phyloP scores from a whole-genome alignment of 2,797 vertebrate genomes.

The Lepilemur septentrionalis region DNA sequence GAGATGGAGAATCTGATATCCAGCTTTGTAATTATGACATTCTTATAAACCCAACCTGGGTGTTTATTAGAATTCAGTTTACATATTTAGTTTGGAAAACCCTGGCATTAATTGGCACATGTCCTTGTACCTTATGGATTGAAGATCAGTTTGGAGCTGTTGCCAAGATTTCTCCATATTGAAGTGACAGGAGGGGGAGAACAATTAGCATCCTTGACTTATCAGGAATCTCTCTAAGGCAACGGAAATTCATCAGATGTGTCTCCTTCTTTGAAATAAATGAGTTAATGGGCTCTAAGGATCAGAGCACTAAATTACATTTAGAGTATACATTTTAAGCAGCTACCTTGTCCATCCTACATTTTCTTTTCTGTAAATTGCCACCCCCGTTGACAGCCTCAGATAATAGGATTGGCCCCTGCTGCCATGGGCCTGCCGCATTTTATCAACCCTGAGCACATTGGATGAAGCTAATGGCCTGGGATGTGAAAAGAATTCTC shows the following conservation, averaged over 20 bases:
- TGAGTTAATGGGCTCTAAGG: background rate
- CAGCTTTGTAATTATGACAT: background rate
- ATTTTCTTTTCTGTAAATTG: background rate
- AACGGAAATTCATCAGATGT: background rate
- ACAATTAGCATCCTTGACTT: background rate
- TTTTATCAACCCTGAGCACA: background rate
- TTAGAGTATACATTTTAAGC: background rate
- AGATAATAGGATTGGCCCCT: background rate
- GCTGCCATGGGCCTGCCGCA: background rate
- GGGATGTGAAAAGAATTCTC: background rate
- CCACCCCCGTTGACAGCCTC: background rate
- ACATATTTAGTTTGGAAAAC: background rate
- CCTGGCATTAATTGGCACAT: background rate
- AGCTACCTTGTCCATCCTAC: background rate
- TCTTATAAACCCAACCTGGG: background rate
- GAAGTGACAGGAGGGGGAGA: background rate
- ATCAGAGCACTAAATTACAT: background rate
- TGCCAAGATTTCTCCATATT: background rate
- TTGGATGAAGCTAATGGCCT: background rate
- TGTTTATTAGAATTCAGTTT: conserved; percentile 39
- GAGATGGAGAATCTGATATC: background rate
- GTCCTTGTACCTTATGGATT: background rate
- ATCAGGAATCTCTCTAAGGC: background rate
- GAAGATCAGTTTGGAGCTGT: background rate
- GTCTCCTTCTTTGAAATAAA: background rate